Evolutionary conservation across 2,113 vertebrate species (phyloP).

Genomic region (Cheirogaleus medius): DNA sequence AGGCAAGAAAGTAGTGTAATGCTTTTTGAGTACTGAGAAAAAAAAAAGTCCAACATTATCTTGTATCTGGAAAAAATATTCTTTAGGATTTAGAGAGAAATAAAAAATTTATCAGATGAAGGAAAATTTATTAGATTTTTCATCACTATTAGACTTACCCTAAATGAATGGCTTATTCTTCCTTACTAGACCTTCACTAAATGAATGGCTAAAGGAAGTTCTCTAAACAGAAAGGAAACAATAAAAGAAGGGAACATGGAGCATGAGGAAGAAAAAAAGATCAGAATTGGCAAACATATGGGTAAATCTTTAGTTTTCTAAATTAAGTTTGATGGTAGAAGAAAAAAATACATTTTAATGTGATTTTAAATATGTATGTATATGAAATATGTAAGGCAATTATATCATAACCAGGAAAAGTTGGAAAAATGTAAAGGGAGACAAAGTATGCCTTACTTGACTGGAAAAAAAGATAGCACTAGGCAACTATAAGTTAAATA

Average conservation of each 20-base stretch:
- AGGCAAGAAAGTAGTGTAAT: not conserved
- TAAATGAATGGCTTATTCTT: too few species aligned
- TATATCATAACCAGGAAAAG: not conserved
- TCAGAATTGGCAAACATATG: not conserved
- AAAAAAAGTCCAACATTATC: not conserved
- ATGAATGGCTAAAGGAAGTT: not conserved
- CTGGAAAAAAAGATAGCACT: not conserved
- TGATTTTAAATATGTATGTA: not conserved
- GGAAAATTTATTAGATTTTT: not conserved
- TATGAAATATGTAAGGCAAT: not conserved
- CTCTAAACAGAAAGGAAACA: not conserved
- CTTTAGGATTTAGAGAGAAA: not conserved
- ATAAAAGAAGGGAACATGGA: not conserved
- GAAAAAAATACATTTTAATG: not conserved
- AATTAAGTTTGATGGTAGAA: not conserved
- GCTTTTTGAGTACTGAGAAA: not conserved
- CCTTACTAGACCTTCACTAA: not conserved
- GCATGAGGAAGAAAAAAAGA: not conserved
- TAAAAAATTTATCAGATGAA: not conserved
- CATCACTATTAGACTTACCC: too few species aligned
- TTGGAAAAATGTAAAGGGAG: not conserved
- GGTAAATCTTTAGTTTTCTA: not conserved
- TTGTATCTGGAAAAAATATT: not conserved
- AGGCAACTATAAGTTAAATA: not conserved
- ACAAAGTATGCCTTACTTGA: not conserved